Conservation (phyloP, 2,888 invertebrate species). For the Heliconius erato region DNA sequence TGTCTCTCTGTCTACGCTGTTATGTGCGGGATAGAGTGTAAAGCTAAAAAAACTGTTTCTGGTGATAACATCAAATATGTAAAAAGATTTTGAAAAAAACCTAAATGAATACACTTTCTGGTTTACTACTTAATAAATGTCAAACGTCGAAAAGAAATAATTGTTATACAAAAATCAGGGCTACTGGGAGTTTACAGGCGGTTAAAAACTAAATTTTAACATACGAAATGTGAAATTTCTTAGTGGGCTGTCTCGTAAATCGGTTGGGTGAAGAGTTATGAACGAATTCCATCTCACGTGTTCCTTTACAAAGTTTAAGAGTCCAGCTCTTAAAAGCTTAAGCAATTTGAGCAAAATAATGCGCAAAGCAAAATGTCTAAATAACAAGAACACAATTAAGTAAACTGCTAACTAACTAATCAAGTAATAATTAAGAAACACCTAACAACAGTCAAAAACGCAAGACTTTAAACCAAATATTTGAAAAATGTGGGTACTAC, state of each 20-base stretch:
- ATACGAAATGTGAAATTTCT: not conserved
- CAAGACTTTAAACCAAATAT: not conserved
- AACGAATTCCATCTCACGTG: not conserved
- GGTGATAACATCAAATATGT: not conserved
- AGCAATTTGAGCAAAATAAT: not conserved
- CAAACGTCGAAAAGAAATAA: not conserved
- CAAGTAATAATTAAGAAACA: not conserved
- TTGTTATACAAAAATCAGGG: not conserved
- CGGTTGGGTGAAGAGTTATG: not conserved
- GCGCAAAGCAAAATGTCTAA: not conserved
- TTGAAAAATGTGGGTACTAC: not conserved
- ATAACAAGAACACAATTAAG: too few relatives aligned
- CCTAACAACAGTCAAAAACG: not conserved
- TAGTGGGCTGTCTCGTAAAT: slow-evolving; percentile 4
- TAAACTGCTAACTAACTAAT: not conserved
- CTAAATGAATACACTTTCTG: not conserved
- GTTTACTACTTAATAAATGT: not conserved
- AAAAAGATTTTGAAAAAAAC: not conserved
- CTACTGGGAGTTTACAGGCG: not conserved
- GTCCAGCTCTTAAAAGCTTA: not conserved
- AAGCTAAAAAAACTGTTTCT: too few relatives aligned
- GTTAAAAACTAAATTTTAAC: not conserved
- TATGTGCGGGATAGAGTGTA: too few relatives aligned
- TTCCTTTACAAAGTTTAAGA: not conserved
- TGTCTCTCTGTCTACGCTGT: too few relatives aligned